Conservation (phyloP, 2,888 invertebrate genomes). For the Tubiluchus corallicola region DNA sequence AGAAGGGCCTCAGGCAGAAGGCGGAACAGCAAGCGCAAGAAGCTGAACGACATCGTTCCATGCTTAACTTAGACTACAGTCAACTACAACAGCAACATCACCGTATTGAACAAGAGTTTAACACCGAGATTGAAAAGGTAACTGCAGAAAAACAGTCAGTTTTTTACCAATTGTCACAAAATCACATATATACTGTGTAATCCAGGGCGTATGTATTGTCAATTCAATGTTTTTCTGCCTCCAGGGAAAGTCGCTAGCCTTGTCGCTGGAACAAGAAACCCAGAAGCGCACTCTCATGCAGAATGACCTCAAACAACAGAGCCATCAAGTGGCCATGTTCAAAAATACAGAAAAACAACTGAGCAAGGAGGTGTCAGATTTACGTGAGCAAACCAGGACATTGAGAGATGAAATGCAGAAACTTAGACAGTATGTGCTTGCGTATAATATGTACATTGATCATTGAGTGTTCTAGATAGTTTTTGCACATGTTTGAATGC, state of each 20-base stretch:
- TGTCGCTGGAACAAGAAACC: conserved; percentile 77
- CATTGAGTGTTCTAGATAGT: no score
- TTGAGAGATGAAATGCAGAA: conserved; percentile 57
- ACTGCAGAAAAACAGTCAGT: no score
- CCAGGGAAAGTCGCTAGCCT: conserved; percentile 54
- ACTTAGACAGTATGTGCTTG: conserved; percentile 40
- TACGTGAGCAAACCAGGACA: conserved; percentile 46
- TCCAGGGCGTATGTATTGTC: conserved; percentile 5
- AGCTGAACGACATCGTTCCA: conserved; percentile 79
- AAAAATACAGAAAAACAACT: conserved; percentile 53
- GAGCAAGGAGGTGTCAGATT: conserved; percentile 40
- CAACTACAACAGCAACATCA: conserved; percentile 70
- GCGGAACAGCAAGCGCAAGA: conserved; percentile 58
- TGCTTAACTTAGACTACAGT: conserved; percentile 83
- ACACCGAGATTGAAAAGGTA: conserved; percentile 67
- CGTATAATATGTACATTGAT: no score
- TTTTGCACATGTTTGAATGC: no score
- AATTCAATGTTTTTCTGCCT: conserved; percentile 11
- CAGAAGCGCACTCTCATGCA: conserved; percentile 61
- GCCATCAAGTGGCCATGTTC: conserved; percentile 48
- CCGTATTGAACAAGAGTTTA: conserved; percentile 73
- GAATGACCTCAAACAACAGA: conserved; percentile 53
- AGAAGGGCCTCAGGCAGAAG: conserved; percentile 64
- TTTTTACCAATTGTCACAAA: no score
- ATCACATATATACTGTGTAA: no score